A percentile compares a stretch with the other conserved stretches of the same genome.
phyloP scores from a whole-genome alignment of 2,113 vertebrate genomes.

The Planiliza haematocheilus region DNA sequence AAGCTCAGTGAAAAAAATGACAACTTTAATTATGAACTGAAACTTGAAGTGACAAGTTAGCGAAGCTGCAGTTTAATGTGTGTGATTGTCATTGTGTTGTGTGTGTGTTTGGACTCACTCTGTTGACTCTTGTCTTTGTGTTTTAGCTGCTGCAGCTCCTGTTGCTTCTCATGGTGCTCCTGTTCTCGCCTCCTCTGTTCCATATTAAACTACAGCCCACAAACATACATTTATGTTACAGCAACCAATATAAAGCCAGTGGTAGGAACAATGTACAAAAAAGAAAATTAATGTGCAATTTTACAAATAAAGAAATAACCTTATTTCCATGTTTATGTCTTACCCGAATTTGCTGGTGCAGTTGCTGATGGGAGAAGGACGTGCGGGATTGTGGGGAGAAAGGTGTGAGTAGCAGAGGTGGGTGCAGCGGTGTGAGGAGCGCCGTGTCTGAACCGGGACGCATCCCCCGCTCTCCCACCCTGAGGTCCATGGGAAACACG shows the following conservation, averaged over 20 bases:
- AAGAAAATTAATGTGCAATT: background rate
- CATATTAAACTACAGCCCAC: slow-evolving; percentile 86
- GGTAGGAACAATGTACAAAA: background rate
- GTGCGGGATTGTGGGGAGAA: slow-evolving; percentile 84
- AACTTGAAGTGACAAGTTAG: slow-evolving; percentile 14
- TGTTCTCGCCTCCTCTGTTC: slow-evolving; percentile 85
- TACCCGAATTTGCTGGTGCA: slow-evolving; percentile 89
- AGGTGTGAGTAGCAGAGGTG: slow-evolving; percentile 86
- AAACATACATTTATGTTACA: slow-evolving; percentile 17
- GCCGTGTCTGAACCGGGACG: slow-evolving; percentile 87
- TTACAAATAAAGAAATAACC: background rate
- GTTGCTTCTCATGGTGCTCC: slow-evolving; percentile 91
- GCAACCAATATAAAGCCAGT: slow-evolving; percentile 11
- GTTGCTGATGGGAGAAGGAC: slow-evolving; percentile 86
- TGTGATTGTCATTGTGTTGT: slow-evolving; percentile 1
- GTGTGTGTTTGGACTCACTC: slow-evolving; percentile 83
- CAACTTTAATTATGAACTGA: background rate
- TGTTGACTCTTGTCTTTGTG: slow-evolving; percentile 96
- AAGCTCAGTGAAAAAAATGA: background rate
- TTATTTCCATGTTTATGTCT: background rate
- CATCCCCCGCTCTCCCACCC: slow-evolving; percentile 90
- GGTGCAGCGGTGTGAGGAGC: slow-evolving; percentile 90
- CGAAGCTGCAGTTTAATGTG: background rate
- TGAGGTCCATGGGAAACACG: slow-evolving; percentile 93
- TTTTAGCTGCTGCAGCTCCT: slow-evolving; percentile 91